A percentile compares a stretch with the other conserved stretches of the same genome.
Conservation (phyloP, 1,140 invertebrate species). For the Tetraneura akinire region DNA sequence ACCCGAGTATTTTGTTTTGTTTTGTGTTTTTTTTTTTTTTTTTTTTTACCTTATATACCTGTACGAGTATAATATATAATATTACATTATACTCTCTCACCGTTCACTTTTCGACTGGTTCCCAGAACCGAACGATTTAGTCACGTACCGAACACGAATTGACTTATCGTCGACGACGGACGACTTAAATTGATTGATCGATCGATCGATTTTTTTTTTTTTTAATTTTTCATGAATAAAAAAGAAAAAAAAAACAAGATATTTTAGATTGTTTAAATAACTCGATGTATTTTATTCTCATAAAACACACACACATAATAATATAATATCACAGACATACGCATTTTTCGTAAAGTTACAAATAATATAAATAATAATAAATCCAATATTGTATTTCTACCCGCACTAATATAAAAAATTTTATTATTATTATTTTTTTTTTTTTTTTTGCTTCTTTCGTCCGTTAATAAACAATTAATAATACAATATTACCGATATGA, state of each 20-base stretch:
- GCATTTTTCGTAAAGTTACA: neutral
- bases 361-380: no score
- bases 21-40: neutral
- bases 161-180: constrained; percentile 31
- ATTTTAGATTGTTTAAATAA: neutral
- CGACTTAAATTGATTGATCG: constrained; percentile 12
- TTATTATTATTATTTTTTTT: no score
- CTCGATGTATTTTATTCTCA: constrained; percentile 15
- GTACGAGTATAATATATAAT: no score
- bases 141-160: constrained; percentile 39
- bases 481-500: no score
- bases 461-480: no score
- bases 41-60: neutral
- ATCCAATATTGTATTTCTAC: no score
- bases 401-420: no score
- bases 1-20: neutral
- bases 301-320: constrained; percentile 33
- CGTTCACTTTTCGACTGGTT: constrained; percentile 6
- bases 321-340: constrained; percentile 31
- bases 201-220: constrained; percentile 24
- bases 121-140: constrained; percentile 48
- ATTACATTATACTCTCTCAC: neutral
- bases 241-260: neutral
- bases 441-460: no score
- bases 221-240: no score